Evolutionary conservation across 2,888 invertebrate species (phyloP), one percentile per base, ranked within the genome.

Genomic region (Timema cristinae): DNA sequence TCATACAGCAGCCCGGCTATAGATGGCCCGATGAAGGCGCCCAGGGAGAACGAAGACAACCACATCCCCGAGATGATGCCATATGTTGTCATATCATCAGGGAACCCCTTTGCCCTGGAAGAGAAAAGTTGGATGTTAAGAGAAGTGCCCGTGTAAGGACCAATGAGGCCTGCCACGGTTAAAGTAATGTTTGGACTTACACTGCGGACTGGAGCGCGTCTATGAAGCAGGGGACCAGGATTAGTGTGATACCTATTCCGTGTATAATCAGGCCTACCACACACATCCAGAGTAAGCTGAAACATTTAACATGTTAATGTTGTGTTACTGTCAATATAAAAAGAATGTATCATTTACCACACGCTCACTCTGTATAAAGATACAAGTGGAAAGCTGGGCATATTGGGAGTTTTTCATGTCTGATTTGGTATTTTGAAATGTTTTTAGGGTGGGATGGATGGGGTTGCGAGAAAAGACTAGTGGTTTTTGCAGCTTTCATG

Each of bases 31-130:
- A 82, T 76, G 76, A 83, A 83, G 51, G 82, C 81, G 6, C 87
- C 87, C 7, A 87, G 79, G 4, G 86, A 84, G 75, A 86, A 85
- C 8, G 84, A 82, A 1, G 85, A 84, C 71, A 86, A 84, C 81
- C 86, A 87, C 47, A 87, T 79, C 1, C 87, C 87, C 4, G 87
- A 86, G 0, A 86, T 83, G 67, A 86, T 79, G 9, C 86, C 86
- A 79, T 86, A 86, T 0, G 87, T 87, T 61, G 83, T 81, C 73
- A 87, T 81, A 74, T 84, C 84, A 75, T 86, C 85, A n/a, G 85
- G 84, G 78, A 85, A 85, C 49, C 83, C 83, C 68, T 78, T 77
- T 8, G 71, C 74, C 48, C 79, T 79, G 72, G 32, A 32, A 32
- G 32, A 1, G 32, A 32, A 4, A 32, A 32, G 32, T 32, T 32